These are phyloP conservation scores for Hipparchia sbordonii DNA, from an alignment of 2,888 invertebrate species.

Conservation along the genomic window DNA sequence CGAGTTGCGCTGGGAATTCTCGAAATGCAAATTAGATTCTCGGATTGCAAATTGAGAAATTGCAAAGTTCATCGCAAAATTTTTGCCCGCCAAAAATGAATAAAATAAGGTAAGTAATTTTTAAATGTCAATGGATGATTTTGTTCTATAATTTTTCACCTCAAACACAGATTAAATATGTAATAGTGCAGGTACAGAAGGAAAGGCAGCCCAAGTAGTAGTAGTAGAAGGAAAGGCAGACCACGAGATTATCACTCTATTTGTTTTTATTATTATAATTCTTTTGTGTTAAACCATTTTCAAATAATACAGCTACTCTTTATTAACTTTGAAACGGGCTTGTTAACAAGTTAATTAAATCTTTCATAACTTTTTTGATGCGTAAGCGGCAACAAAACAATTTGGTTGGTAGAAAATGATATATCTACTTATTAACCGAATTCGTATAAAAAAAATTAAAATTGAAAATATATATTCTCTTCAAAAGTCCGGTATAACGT, in stretches of 20 bases:
- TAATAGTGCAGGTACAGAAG: no score
- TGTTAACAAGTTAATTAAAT: not conserved
- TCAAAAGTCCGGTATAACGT: no score
- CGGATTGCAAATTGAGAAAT: conserved; percentile 29
- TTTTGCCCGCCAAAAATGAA: conserved; percentile 20
- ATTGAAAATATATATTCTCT: no score
- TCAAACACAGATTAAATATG: no score
- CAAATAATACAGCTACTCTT: not conserved
- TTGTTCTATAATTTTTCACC: not conserved
- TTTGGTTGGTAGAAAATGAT: no score
- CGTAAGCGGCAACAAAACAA: not conserved
- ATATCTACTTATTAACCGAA: no score
- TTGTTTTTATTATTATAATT: no score
- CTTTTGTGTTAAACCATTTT: not conserved
- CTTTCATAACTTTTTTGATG: not conserved
- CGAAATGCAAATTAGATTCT: conserved; percentile 31
- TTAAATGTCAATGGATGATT: not conserved
- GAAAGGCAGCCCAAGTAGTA: no score
- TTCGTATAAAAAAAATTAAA: no score
- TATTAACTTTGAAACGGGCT: not conserved
- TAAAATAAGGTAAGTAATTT: not conserved
- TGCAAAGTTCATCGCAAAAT: conserved; percentile 25
- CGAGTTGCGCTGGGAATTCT: conserved; percentile 26
- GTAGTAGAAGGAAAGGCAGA: no score
- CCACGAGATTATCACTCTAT: no score